Percentiles rank a stretch among this genome's conserved stretches.
phyloP scores from a whole-genome alignment of 64 coral and sea anemone genomes.

The Platygyra sinensis region DNA sequence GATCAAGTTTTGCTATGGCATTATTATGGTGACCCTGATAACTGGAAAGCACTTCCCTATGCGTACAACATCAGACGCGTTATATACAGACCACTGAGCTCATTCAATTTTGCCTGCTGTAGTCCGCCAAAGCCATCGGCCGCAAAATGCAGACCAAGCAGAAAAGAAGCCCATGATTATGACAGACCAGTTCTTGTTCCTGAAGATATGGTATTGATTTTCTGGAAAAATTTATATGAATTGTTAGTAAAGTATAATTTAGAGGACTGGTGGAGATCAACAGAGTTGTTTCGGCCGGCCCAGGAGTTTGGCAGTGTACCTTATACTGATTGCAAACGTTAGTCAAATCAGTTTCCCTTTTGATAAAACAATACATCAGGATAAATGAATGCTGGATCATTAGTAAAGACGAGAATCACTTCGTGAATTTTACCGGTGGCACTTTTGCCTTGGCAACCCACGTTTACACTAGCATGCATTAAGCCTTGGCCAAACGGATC shows the following conservation, averaged over 20 bases:
- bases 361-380: too few relatives aligned
- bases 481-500: too few relatives aligned
- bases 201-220: slow-evolving; percentile 58
- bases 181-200: slow-evolving; percentile 27
- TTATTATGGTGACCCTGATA: slow-evolving; percentile 40
- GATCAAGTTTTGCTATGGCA: slow-evolving; percentile 60
- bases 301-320: slow-evolving; percentile 58
- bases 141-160: slow-evolving; percentile 64
- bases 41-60: slow-evolving; percentile 70
- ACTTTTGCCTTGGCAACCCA: too few relatives aligned
- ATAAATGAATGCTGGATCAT: too few relatives aligned
- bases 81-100: slow-evolving; percentile 73
- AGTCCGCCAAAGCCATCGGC: slow-evolving; percentile 63
- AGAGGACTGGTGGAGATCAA: slow-evolving; percentile 76
- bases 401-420: too few relatives aligned
- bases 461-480: too few relatives aligned
- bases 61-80: slow-evolving; percentile 84
- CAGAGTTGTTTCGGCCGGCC: slow-evolving; percentile 53
- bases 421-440: too few relatives aligned
- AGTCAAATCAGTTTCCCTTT: too few relatives aligned
- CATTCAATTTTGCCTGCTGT: slow-evolving; percentile 84
- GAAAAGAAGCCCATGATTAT: slow-evolving; percentile 84
- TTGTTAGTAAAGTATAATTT: slow-evolving; percentile 61
- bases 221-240: slow-evolving; percentile 90
- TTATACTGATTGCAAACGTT: slow-evolving; percentile 25